phyloP scores from a whole-genome alignment of 2,888 invertebrate species.

The Eupithecia tripunctaria region DNA sequence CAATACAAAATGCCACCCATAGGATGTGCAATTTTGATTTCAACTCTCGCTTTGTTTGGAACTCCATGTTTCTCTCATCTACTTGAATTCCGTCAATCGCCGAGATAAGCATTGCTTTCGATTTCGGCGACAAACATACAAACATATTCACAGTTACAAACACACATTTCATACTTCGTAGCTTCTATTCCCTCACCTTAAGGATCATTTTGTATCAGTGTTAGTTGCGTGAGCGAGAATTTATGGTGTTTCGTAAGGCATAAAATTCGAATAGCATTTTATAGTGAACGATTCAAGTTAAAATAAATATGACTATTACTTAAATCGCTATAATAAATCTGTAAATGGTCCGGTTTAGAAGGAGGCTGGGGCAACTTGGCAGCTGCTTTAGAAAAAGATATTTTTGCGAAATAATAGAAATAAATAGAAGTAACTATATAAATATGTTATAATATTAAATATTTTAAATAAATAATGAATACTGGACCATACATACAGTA shows the following conservation, averaged over 20 bases:
- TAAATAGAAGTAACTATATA: neutral
- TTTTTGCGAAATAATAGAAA: neutral
- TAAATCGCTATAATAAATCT: slow-evolving; percentile 33
- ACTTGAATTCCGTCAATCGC: slow-evolving; percentile 23
- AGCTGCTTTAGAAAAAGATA: neutral
- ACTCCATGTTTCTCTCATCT: slow-evolving; percentile 13
- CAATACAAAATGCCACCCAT: too few species aligned
- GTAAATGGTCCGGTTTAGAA: slow-evolving; percentile 30
- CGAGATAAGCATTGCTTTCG: slow-evolving; percentile 39
- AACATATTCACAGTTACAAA: slow-evolving; percentile 29
- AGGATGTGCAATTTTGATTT: neutral
- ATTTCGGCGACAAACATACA: slow-evolving; percentile 36
- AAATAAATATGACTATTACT: slow-evolving; percentile 38
- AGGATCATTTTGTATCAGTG: neutral
- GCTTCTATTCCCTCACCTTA: slow-evolving; percentile 4
- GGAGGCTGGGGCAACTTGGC: slow-evolving; percentile 15
- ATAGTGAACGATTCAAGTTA: slow-evolving; percentile 34
- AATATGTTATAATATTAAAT: too few species aligned
- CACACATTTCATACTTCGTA: neutral
- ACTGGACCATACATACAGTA: too few species aligned
- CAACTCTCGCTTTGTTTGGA: too few species aligned
- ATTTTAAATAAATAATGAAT: too few species aligned
- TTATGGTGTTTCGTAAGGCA: slow-evolving; percentile 31
- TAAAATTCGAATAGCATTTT: slow-evolving; percentile 37
- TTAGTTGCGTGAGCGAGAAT: slow-evolving; percentile 5